Evolutionary conservation across 2,113 vertebrate genomes (phyloP).

Genomic region (Tychaedon coryphoeus): DNA sequence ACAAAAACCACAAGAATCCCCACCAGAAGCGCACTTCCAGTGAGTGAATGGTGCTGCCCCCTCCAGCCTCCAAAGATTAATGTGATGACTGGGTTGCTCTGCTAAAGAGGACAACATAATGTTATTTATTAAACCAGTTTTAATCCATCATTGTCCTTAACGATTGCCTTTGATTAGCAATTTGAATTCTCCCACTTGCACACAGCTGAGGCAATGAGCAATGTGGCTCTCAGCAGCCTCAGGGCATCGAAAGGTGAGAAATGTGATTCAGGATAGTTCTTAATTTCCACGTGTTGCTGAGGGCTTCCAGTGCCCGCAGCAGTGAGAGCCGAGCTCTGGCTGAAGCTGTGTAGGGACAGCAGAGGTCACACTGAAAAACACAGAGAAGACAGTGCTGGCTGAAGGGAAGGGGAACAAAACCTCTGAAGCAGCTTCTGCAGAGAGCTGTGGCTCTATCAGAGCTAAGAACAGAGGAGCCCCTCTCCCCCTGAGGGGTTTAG

Average conservation of each 20-base stretch:
- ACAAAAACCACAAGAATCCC: not conserved
- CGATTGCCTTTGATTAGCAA: not conserved
- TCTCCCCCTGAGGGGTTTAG: not conserved
- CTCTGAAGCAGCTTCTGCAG: not conserved
- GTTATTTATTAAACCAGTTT: not conserved
- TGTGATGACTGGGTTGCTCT: not conserved
- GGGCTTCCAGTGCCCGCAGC: not conserved
- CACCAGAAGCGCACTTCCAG: not conserved
- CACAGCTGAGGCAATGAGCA: not conserved
- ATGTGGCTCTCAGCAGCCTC: not conserved
- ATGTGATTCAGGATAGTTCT: not conserved
- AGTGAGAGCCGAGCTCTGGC: not conserved
- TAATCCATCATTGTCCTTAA: not conserved
- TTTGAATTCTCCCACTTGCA: not conserved
- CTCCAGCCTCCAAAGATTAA: not conserved
- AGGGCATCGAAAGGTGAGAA: not conserved
- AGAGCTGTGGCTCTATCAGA: not conserved
- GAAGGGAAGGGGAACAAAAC: not conserved
- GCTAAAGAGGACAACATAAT: not conserved
- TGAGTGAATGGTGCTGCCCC: not conserved
- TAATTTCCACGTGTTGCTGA: conserved; percentile 38
- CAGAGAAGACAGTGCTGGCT: not conserved
- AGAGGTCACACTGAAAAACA: not conserved
- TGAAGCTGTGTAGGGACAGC: not conserved
- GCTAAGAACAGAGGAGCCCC: not conserved